These are phyloP conservation scores for Apodemus speciosus DNA, from an alignment of 2,113 vertebrate genomes.

Conservation along the genomic window DNA sequence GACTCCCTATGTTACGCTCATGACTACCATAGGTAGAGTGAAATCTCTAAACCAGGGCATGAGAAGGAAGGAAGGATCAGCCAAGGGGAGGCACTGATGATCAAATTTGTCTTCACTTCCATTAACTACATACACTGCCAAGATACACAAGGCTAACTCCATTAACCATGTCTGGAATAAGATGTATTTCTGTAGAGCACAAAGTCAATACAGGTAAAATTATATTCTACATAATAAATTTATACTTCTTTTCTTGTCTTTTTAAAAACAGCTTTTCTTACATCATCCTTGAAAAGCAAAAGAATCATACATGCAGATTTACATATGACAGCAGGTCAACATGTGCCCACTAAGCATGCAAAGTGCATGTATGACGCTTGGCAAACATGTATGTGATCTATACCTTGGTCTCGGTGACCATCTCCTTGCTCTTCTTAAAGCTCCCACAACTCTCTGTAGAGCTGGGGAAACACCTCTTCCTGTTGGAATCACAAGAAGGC, in stretches of 20 bases:
- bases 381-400: conserved; percentile 24
- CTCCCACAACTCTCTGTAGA: conserved; percentile 54
- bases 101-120: neutral
- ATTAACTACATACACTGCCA: neutral
- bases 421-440: conserved; percentile 55
- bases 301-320: neutral
- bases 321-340: neutral
- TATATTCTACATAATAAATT: neutral
- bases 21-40: neutral
- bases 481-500: neutral
- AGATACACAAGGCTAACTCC: neutral
- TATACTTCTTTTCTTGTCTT: neutral
- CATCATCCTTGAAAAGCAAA: conserved; percentile 30
- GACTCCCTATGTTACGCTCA: neutral
- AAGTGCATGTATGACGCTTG: neutral
- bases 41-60: neutral
- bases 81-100: neutral
- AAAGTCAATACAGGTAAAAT: conserved; percentile 2
- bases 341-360: neutral
- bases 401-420: conserved; percentile 14
- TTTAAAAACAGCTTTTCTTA: conserved; percentile 29
- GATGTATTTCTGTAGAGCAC: neutral
- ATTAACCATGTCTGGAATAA: conserved; percentile 9
- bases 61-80: neutral
- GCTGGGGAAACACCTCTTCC: conserved; percentile 66